These are phyloP conservation scores for Amazona finschi DNA, from an alignment of 2,797 vertebrate genomes.

Conservation along the genomic window DNA sequence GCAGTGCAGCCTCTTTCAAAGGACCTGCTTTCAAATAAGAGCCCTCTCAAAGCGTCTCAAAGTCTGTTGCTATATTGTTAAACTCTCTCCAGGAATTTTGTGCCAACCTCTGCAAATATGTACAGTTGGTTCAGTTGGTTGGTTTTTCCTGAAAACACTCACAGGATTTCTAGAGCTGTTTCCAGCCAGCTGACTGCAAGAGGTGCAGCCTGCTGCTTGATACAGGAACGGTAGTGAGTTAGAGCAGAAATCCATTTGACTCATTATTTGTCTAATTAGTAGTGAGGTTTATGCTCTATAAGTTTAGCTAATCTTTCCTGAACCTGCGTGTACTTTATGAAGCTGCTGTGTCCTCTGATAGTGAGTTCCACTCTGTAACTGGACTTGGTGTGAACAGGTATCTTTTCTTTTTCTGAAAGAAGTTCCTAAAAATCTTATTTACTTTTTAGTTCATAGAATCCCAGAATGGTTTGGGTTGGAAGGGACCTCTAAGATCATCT, in stretches of 20 bases:
- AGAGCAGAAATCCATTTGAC: background rate
- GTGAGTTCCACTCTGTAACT: background rate
- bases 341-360: background rate
- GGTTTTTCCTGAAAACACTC: background rate
- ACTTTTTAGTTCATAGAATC: background rate
- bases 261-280: background rate
- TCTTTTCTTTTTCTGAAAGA: background rate
- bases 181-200: background rate
- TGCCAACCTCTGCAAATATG: background rate
- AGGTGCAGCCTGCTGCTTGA: background rate
- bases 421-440: background rate
- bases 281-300: background rate
- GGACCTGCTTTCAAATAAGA: background rate
- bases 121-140: background rate
- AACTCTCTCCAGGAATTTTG: background rate
- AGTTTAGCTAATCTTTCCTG: background rate
- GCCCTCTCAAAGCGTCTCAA: background rate
- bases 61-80: background rate
- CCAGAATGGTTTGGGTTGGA: background rate
- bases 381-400: background rate
- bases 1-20: background rate
- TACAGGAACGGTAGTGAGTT: background rate
- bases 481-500: background rate
- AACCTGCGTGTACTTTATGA: background rate
- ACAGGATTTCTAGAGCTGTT: background rate